A percentile compares a stretch with the other conserved stretches of the same genome.
Conservation (phyloP, 2,113 vertebrate species). For the Microcebus ravelobensis region DNA sequence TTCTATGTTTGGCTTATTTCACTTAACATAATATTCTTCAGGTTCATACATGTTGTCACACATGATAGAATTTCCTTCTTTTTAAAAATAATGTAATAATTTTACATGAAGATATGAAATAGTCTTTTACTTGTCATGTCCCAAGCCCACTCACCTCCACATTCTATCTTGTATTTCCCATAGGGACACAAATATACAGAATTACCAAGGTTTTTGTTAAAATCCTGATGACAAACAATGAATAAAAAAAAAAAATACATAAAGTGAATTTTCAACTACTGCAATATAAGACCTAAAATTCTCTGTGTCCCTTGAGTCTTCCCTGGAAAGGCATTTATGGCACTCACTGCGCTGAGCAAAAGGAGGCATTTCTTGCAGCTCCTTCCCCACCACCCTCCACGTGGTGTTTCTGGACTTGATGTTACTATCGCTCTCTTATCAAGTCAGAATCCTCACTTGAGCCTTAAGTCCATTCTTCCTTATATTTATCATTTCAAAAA, state of each 20-base stretch:
- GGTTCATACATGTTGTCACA: neutral
- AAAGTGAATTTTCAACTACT: neutral
- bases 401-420: rapidly evolving
- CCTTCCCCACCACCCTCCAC: neutral
- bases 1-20: neutral
- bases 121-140: neutral
- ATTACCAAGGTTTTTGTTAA: neutral
- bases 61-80: neutral
- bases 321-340: neutral
- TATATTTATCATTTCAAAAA: neutral
- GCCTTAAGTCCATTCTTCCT: neutral
- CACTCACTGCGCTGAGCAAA: neutral
- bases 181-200: neutral
- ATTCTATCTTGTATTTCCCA: neutral
- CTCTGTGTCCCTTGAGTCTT: neutral
- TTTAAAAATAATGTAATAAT: neutral
- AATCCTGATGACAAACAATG: neutral
- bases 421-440: no score
- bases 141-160: neutral
- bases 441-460: neutral
- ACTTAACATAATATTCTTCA: neutral
- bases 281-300: neutral
- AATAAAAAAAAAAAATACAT: neutral
- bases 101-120: neutral
- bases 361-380: neutral